Evolutionary conservation across 2,797 vertebrate species (phyloP).

Genomic region (Streptopelia turtur): DNA sequence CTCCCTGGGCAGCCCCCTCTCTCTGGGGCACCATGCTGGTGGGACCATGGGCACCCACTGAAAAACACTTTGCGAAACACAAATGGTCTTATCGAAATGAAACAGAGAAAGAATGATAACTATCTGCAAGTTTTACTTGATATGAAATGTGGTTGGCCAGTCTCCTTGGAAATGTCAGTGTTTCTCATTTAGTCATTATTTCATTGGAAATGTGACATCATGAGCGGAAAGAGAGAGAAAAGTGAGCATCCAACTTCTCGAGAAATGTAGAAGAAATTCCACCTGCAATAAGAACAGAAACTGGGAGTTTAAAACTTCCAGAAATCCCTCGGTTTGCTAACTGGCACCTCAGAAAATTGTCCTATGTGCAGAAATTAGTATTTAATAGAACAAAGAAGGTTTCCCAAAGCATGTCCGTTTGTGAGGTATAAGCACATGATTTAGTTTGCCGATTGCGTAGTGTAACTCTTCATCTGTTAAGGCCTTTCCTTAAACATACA

Average conservation of each 20-base stretch:
- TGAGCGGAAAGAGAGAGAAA: neutral
- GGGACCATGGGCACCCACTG: neutral
- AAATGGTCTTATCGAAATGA: neutral
- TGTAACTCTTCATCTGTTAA: neutral
- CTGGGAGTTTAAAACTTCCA: neutral
- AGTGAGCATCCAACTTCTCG: accelerated
- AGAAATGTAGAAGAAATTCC: neutral
- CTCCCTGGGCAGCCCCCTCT: accelerated
- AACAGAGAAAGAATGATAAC: neutral
- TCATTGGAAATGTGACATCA: neutral
- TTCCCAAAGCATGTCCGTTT: neutral
- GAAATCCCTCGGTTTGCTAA: neutral
- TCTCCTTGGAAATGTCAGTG: neutral
- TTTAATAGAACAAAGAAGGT: neutral
- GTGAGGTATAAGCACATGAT: neutral
- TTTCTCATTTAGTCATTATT: neutral
- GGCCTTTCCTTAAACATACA: neutral
- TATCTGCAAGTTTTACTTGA: neutral
- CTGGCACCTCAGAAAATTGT: neutral
- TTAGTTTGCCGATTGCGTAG: neutral
- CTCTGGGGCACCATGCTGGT: neutral
- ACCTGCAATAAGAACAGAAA: neutral
- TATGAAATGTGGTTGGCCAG: neutral
- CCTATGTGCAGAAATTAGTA: neutral
- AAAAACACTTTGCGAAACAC: neutral